Base-by-base conservation (phyloP, 2,113 vertebrate species). In the Clupea harengus region DNA sequence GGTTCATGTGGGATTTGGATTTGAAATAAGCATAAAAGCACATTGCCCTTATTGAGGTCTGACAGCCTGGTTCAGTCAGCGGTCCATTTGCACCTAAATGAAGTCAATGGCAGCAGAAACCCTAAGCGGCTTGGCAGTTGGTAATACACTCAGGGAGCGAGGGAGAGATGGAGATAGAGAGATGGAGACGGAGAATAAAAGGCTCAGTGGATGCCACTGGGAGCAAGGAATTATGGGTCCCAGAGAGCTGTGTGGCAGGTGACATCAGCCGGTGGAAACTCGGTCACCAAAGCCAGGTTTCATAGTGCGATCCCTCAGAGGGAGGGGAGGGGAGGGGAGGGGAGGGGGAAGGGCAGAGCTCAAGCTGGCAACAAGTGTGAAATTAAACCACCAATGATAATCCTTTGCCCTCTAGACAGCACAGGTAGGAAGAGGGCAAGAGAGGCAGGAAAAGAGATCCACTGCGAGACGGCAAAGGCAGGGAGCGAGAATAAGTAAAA, bases 11-110 rank as follows among this genome's bases (percentile, higher is more conserved):
- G 25, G 25, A 78, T 78, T 78, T 78, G 28, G 39, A 6, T 39
- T 78, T 78, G 39, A 78, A 78, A 78, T 78, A 78, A 32, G 72
- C 72, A 78, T 15, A 78, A 78, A 78, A 39, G 72, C 72, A 72
- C 28, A 17, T 28, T 78, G 72, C 11, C 72, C 39, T 78, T 78
- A 44, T 78, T 78, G 72, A 78, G 72, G 72, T 78, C 72, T 44
- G 72, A 17, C 6, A 1, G 72, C 3, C 72, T 78, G 72, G 72
- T 32, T 78, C 10, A 78, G 72, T 78, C 72, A 78, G 28, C 11
- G 72, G 28, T 78, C 72, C 28, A 78, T 78, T 78, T 39, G 72
- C 72, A 78, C 25, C 28, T 39, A 15, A 78, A 78, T 78, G 72
- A 44, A 78, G 72, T 78, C 72, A 78, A 28, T 39, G 72, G 72